Base-by-base conservation (phyloP, 2,797 vertebrate genomes). In the Girardinus metallicus region DNA sequence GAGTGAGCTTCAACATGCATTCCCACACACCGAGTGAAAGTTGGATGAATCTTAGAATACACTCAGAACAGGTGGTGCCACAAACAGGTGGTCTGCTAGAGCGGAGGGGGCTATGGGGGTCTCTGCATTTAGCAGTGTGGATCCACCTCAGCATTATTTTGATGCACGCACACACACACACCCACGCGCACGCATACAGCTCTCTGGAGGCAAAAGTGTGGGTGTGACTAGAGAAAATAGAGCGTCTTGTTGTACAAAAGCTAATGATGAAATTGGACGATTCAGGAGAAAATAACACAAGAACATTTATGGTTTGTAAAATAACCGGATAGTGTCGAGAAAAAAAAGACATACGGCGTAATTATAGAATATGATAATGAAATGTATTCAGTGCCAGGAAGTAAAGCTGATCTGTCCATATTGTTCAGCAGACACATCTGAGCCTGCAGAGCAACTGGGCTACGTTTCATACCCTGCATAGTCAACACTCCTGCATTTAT, bases 241-340 rank as follows among this genome's bases (percentile, higher is more conserved):
- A 83, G 73, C 70, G 41, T 77, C 47, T 62, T 81, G 79, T 84
- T 60, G 15, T 57, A 91, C 74, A 87, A 86, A 90, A 85, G 74
- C 72, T 75, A 74, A 74, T 82, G 85, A 91, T 85, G 86, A 93
- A 90, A 92, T 83, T 83, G 39, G 79, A 73, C 77, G 57, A 84
- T 90, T 89, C 77, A 76, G 79, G 60, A 85, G 78, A 83, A 91
- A 91, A 90, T 88, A 79, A 91, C 51, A 60, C 85, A 83, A 77
- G 78, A 86, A 90, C 87, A 87, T 81, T 81, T 41, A 41, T n/a
- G 70, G 72, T 77, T 76, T 87, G 82, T 79, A 49, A 83, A 92
- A 91, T 85, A 80, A 84, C 79, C 36, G 75, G 81, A 84, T 23
- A 23, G 84, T 88, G 84, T 88, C 85, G 18, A 82, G 80, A 81